A percentile compares a stretch with the other conserved stretches of the same genome.
Conservation (phyloP, 2,888 invertebrate species). For the Teleiodes luculella region DNA sequence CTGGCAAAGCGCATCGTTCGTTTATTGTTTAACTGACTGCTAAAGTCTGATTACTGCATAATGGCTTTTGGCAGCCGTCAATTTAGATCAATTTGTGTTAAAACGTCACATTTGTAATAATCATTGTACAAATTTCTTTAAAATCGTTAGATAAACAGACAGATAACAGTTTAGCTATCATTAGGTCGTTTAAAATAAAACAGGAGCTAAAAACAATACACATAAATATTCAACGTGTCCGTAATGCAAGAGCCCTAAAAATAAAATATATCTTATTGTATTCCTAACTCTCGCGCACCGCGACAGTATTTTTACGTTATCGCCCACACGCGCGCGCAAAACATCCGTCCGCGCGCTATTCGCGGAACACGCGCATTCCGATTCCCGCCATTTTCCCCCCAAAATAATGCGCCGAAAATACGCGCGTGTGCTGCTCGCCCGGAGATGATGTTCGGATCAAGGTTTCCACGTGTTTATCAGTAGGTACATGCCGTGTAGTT, state of each 20-base stretch:
- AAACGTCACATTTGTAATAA: no score
- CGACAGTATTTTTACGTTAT: conserved; percentile 15
- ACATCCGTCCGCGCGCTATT: conserved; percentile 68
- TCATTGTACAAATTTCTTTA: no score
- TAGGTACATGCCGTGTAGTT: no score
- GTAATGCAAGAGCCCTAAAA: not conserved
- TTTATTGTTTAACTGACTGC: not conserved
- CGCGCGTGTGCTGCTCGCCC: conserved; percentile 34
- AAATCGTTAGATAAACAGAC: no score
- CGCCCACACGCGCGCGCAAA: conserved; percentile 55
- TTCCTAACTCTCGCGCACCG: conserved; percentile 1
- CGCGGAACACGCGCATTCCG: conserved; percentile 60
- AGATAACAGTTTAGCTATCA: no score
- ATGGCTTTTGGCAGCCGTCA: not conserved
- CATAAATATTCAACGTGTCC: not conserved
- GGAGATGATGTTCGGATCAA: conserved; percentile 36
- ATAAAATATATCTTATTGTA: not conserved
- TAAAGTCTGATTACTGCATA: not conserved
- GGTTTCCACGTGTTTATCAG: conserved; percentile 25
- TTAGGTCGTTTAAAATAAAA: no score
- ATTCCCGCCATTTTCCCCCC: conserved; percentile 59
- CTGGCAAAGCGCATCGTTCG: not conserved
- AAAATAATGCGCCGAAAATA: conserved; percentile 48
- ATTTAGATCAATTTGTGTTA: no score
- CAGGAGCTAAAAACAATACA: no score